Base-by-base conservation (phyloP, 2,888 invertebrate genomes). In the Drosophila anomalata region DNA sequence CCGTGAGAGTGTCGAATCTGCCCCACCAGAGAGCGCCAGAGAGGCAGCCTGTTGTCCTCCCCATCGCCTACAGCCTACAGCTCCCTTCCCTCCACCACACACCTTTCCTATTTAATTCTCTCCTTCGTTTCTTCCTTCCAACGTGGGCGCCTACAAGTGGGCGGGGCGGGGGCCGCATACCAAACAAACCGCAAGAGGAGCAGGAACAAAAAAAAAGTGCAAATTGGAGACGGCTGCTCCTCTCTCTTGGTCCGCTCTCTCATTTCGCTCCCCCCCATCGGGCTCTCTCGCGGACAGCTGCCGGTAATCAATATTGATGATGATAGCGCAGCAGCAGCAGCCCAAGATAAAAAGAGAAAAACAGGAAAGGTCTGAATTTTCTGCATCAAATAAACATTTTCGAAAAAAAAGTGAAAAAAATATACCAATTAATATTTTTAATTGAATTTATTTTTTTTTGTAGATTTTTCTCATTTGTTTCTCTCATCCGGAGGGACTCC, bases 231-330 rank as follows among this genome's bases (percentile, higher is more conserved):
- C 44, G 39, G 61, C 33, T n/a, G 65, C 59, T 56, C 24, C 50
- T 54, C 51, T 50, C 44, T 36, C 58, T 55, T 42, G 41, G 31
- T 59, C 39, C 47, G 36, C 59, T 47, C 60, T 29, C 29, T 9
- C 29, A 20, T 20, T 41, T 41, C 17, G 17, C 17, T 14, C 14
- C 41, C 41, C 14, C 41, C n/a, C 3, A 22, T 33, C 31, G 6
- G 36, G 52, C 36, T 29, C 60, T 46, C 63, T 59, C 42, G 73
- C 79, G 82, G 84, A 87, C 84, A 87, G 83, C 83, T 84, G 88
- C 84, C 84, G 84, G 84, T 86, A 85, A 85, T 85, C 84, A 85
- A 85, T 85, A 85, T 85, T 85, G 88, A 84, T 87, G 77, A 78
- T 78, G 78, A 83, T 78, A 83, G 88, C 74, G 79, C 69, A 66